These are phyloP conservation scores for Choloepus hoffmanni DNA, from an alignment of 2,113 vertebrate species.

Conservation along the genomic window DNA sequence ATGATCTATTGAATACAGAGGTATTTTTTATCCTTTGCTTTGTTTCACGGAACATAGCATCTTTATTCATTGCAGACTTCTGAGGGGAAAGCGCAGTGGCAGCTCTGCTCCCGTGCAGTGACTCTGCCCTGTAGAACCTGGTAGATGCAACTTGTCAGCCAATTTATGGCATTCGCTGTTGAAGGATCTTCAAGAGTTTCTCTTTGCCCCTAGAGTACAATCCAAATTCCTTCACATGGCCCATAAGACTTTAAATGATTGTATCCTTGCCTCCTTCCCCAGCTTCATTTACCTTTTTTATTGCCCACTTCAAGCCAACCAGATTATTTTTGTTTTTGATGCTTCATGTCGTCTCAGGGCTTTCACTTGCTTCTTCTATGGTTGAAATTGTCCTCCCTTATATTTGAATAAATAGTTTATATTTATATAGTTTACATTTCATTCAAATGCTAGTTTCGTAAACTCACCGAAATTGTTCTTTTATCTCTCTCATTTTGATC, in stretches of 20 bases:
- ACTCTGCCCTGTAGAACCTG: rapidly evolving
- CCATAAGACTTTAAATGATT: neutral
- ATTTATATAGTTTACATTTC: neutral
- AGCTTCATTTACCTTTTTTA: neutral
- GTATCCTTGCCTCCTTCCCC: neutral
- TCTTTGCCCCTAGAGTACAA: neutral
- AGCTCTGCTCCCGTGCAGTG: neutral
- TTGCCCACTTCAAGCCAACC: neutral
- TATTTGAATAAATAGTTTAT: neutral
- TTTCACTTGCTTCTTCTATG: neutral
- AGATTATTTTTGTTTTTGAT: neutral
- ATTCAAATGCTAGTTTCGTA: neutral
- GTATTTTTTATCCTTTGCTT: conserved; percentile 5
- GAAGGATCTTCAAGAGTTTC: neutral
- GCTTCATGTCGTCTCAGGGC: neutral
- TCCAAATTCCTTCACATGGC: neutral
- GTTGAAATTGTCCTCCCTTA: neutral
- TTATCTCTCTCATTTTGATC: neutral
- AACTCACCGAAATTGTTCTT: neutral
- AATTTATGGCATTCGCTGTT: neutral
- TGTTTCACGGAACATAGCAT: neutral
- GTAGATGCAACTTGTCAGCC: neutral
- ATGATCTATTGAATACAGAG: neutral
- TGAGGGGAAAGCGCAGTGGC: neutral
- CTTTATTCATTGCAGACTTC: neutral